Percentiles rank a stretch among this genome's conserved stretches.
Conservation (phyloP, 2,797 vertebrate species). For the Mus minutoides region DNA sequence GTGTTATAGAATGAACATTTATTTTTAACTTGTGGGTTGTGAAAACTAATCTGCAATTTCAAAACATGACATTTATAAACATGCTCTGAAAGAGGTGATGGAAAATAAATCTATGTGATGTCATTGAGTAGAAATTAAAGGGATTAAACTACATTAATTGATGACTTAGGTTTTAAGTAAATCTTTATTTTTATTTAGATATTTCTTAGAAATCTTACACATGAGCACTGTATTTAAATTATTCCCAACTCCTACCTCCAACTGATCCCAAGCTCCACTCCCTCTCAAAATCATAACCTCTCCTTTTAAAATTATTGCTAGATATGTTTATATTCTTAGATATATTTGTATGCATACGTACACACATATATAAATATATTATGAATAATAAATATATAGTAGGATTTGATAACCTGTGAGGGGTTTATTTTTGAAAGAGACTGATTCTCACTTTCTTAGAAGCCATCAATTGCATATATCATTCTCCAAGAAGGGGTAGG, state of each 20-base stretch:
- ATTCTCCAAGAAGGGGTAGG: fast-evolving
- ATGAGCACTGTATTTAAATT: neutral
- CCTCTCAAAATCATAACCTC: neutral
- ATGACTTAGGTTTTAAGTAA: neutral
- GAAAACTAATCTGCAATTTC: neutral
- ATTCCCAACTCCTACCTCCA: neutral
- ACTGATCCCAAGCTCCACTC: neutral
- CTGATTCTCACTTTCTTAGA: neutral
- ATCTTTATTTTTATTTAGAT: neutral
- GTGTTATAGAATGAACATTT: neutral
- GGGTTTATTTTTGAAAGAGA: neutral
- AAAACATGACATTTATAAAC: neutral
- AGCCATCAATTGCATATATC: neutral
- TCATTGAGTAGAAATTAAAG: neutral
- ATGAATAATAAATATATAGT: neutral
- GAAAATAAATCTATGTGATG: neutral
- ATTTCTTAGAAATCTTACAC: neutral
- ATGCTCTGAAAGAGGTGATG: neutral
- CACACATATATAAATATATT: neutral
- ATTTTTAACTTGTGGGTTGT: constrained; percentile 8
- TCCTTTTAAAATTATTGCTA: neutral
- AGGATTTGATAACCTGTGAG: neutral
- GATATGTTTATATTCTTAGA: neutral
- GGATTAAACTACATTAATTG: constrained; percentile 5
- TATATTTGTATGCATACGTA: neutral